Evolutionary conservation across 2,888 invertebrate species (phyloP).

Genomic region (Agrotis exclamationis): DNA sequence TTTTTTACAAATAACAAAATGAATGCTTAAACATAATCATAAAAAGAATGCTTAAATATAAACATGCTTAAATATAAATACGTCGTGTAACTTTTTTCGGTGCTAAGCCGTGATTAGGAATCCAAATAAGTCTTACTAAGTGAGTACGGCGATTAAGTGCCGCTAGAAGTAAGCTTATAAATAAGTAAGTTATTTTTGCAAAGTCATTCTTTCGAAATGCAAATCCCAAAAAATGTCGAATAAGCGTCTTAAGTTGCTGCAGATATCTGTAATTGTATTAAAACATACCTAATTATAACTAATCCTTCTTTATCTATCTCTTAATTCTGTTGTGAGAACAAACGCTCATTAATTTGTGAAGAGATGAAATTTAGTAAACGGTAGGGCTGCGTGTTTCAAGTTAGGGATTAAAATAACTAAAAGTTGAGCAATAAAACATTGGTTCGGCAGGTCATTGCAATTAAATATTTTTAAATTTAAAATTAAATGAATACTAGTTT

Average conservation of each 20-base stretch:
- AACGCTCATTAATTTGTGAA: slow-evolving; percentile 20
- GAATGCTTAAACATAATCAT: too few species aligned
- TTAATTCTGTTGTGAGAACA: slow-evolving; percentile 23
- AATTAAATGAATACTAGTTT: too few species aligned
- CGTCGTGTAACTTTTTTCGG: background rate
- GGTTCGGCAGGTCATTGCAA: too few species aligned
- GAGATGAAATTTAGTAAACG: slow-evolving; percentile 9
- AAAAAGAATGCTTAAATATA: too few species aligned
- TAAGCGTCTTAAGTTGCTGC: background rate
- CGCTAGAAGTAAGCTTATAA: background rate
- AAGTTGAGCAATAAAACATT: background rate
- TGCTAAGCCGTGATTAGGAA: background rate
- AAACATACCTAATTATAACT: slow-evolving; percentile 5
- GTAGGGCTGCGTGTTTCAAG: slow-evolving; percentile 10
- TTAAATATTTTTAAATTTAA: background rate
- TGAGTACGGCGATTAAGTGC: background rate
- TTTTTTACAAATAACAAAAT: too few species aligned
- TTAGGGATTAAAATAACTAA: background rate
- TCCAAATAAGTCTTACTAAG: background rate
- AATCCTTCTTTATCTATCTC: slow-evolving; percentile 22
- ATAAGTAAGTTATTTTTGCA: background rate
- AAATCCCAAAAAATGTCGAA: background rate
- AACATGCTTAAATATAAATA: too few species aligned
- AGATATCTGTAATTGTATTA: slow-evolving; percentile 6
- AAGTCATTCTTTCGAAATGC: background rate